Evolutionary conservation across 2,113 vertebrate species (phyloP), one percentile per base, ranked within the genome.

Genomic region (Poecile atricapillus): DNA sequence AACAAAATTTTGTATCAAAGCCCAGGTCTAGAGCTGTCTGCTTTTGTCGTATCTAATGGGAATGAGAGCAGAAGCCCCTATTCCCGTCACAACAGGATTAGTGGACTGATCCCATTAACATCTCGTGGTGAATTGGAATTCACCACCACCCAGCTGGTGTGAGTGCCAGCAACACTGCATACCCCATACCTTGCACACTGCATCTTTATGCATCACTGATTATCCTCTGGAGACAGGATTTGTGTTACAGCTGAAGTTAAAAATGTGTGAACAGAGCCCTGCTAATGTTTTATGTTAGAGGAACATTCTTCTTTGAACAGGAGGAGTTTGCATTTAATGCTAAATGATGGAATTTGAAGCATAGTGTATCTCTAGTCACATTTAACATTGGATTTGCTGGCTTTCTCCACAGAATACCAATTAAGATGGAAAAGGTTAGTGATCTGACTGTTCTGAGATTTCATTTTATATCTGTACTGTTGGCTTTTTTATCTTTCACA

Each of bases 401-500:
- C 60, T 91, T 68, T 84, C 73, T 60, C 30, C 53, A 23, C 2
- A 4, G 74, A 89, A 89, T 84, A 41, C 58, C 43, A 64, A 59
- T 91, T 94, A 87, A 77, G 60, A 83, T 49, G 59, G 60, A 85
- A 77, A 67, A 94, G 84, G 86, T 94, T 89, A 69, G 47, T 44
- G 91, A 58, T 87, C 81, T 89, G 70, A 85, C 37, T 2, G 4
- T 75, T 89, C 58, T 63, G 85, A 90, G 67, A 85, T 83, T 90
- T 83, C 58, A 39, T 82, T 87, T 80, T 91, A 59, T 90, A 27
- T 94, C 67, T 69, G 79, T 74, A 21, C 79, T 81, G 49, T 77
- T 91, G 68, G 28, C 31, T 95, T 82, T 95, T 86, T 91, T 94
- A 73, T 95, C 88, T 95, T 91, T 90, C 80, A 75, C 52, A n/a